Percentiles rank a stretch among this genome's conserved stretches.
phyloP scores from a whole-genome alignment of 1,140 invertebrate species.

The Antheraea pernyi region DNA sequence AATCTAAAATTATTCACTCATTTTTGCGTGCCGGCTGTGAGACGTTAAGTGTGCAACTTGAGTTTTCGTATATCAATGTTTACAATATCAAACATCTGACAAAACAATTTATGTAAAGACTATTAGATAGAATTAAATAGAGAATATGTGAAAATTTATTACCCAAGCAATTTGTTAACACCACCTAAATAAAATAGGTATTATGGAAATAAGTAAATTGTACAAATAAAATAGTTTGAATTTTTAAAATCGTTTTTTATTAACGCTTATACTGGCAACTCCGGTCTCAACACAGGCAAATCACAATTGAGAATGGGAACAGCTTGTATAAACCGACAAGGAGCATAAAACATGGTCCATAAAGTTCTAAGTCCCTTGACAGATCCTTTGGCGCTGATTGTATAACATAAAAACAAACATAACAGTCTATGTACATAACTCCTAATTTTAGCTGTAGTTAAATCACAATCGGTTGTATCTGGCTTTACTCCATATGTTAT shows the following conservation, averaged over 20 bases:
- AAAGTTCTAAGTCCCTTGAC: background rate
- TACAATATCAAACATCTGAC: too few relatives aligned
- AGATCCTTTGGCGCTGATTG: slow-evolving; percentile 6
- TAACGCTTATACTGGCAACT: slow-evolving; percentile 52
- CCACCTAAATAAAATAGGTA: background rate
- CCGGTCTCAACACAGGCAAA: slow-evolving; percentile 52
- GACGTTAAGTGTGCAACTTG: too few relatives aligned
- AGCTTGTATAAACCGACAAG: slow-evolving; percentile 15
- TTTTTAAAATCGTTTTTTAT: slow-evolving; percentile 66
- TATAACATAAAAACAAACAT: slow-evolving; percentile 38
- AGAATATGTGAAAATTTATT: too few relatives aligned
- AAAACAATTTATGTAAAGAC: too few relatives aligned
- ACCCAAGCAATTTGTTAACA: background rate
- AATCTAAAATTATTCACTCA: too few relatives aligned
- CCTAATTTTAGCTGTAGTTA: slow-evolving; percentile 26
- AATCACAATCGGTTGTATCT: slow-evolving; percentile 74
- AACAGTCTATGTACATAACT: slow-evolving; percentile 69
- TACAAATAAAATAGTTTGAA: slow-evolving; percentile 27
- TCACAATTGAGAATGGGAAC: slow-evolving; percentile 36
- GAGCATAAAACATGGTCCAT: background rate
- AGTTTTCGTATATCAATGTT: too few relatives aligned
- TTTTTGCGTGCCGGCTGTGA: too few relatives aligned
- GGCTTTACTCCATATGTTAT: slow-evolving; percentile 78
- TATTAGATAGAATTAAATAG: too few relatives aligned
- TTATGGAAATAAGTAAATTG: background rate